Evolutionary conservation across 2,113 vertebrate genomes (phyloP), one percentile per base, ranked within the genome.

Genomic region (Hoplias malabaricus): DNA sequence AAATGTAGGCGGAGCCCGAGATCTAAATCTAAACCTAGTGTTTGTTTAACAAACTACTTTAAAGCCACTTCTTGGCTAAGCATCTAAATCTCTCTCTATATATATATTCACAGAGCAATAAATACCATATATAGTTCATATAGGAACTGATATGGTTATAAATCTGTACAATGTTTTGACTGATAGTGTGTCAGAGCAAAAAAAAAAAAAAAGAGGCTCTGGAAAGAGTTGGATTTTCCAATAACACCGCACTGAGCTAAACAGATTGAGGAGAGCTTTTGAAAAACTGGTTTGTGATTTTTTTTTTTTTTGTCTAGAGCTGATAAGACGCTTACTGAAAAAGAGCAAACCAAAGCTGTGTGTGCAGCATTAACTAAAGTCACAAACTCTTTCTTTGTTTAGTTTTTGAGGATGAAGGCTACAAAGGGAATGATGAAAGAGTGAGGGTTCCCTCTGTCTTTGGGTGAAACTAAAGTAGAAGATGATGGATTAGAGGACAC

Each of bases 351-450:
- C 57, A 50, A 38, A 79, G 7, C 19, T 14, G 21, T 29, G 8
- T 46, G 31, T 40, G n/a, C 19, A 3, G 14, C 42, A 2, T 50
- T 5, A 4, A 50, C 46, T 21, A 21, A 53, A 53, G 43, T 14
- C 43, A 48, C 4, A 19, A 5, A 77, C 25, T 34, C 40, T 38
- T 67, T 83, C 25, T 53, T 12, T 69, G 62, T 46, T 80, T 65
- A 36, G 81, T 77, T 80, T 70, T 29, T 65, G 69, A 68, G 77
- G 80, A 83, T 10, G 12, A 82, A 57, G 43, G 83, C 81, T 80
- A 84, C 19, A 16, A 82, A 36, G 34, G 50, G 14, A 73, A n/a
- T n/a, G 16, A 42, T 13, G 13, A 61, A 61, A 23, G 46, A 1
- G 3, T n/a, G 54, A 3, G 3, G 25, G 1, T 56, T 71, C 73